Base-by-base conservation (phyloP, 2,113 vertebrate genomes). In the Vombatus ursinus region DNA sequence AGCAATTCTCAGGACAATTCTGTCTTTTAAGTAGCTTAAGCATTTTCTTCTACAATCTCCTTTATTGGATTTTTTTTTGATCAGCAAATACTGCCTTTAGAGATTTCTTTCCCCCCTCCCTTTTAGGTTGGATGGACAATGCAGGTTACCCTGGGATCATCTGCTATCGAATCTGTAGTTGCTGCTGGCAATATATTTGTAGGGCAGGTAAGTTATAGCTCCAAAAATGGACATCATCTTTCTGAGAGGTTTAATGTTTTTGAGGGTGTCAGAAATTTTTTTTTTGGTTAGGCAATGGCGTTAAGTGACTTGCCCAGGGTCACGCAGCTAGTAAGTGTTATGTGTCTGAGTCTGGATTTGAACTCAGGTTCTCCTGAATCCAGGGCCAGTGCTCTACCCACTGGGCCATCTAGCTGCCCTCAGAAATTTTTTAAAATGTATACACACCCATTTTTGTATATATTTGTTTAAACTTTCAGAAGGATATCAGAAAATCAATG, bases 101-200 rank as follows among this genome's bases (percentile, higher is more conserved):
- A 50, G 8, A 94, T 49, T 91, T 90, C 57, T 26, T 53, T 54
- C 25, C n/a, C 95, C 96, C 97, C 92, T 31, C 0, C 54, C 68
- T 95, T 98, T 92, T 95, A 99, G 99, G 98, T 99, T 96, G 99
- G 99, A 57, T 99, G 99, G 98, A 0, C 99, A 90, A 99, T 99
- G 99, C 98, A 99, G 0, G 95, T 99, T 97, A 98, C 98, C 95
- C 98, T 99, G 99, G 99, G 98, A 94, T 99, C 99, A 50, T 99
- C 99, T 98, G 99, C 99, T 57, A 93, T 98, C 89, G 99, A 99
- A 96, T 99, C 99, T 92, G 95, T 99, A 89, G 99, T 99, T 97
- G 99, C 99, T 97, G 99, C 99, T 0, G 99, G 99, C 95, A 99
- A 99, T 96, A 98, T 99, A 98, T 99, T 99, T 97, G 97, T 99